Evolutionary conservation across 2,797 vertebrate species (phyloP), one percentile per base, ranked within the genome.

Genomic region (Ficedula albicollis): DNA sequence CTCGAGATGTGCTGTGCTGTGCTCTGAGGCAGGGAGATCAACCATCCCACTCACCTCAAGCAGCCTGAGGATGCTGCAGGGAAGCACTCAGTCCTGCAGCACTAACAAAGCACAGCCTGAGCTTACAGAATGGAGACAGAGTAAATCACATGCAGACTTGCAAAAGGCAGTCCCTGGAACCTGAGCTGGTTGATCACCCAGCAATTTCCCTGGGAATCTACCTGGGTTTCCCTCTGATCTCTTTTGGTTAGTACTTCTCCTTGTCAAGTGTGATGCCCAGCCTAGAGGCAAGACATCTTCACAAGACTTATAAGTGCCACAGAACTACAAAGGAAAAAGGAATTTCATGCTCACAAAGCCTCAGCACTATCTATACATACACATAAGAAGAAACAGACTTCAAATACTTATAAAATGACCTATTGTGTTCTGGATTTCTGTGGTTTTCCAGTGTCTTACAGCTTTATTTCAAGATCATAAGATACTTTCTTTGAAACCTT

Each of bases 271-370:
- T 16, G 5, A 20, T 58, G 46, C 60, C 77, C 46, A 84, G 80
- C 81, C 92, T 26, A 49, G 59, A 92, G 84, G 84, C 52, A 87
- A 80, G 26, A 63, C 44, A 83, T 36, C 68, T 49, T 87, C 82
- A 38, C 29, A 74, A 74, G 66, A 49, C 30, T 76, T 67, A 25
- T 1, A 55, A 46, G 60, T 74, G 39, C 58, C 11, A 20, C 49
- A 92, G 63, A 94, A 79, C 90, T 82, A 84, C 67, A 85, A 87
- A 89, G 48, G 22, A 55, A 72, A 83, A 84, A 30, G 39, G 60
- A 70, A 90, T 82, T 92, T 90, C 70, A 82, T 1, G 2, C 43
- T 82, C 48, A 73, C 38, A 56, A 86, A 82, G 67, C 52, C 36
- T 52, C 73, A 23, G 55, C 70, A 75, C 10, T 84, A 87, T 30